These are phyloP conservation scores for Burhinus oedicnemus DNA, from an alignment of 2,113 vertebrate genomes.

Conservation along the genomic window DNA sequence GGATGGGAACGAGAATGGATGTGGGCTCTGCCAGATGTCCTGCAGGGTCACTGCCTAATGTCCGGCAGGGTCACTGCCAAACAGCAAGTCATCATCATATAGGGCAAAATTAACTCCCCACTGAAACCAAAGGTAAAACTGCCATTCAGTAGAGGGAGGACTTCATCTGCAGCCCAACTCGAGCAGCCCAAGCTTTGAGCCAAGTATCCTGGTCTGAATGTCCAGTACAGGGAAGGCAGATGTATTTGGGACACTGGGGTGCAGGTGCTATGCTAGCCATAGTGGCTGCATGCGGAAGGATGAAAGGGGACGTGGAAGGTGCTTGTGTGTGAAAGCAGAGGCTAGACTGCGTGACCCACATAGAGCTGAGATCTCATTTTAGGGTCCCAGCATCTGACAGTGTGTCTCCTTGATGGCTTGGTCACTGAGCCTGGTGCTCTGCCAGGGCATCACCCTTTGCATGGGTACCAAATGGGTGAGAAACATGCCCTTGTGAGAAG, in stretches of 20 bases:
- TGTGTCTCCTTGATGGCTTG: not conserved
- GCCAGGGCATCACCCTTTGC: not conserved
- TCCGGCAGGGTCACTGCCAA: not conserved
- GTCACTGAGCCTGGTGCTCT: not conserved
- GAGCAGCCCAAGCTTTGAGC: not conserved
- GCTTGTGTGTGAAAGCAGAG: not conserved
- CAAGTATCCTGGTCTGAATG: not conserved
- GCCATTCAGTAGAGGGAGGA: not conserved
- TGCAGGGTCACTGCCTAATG: not conserved
- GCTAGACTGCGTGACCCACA: not conserved
- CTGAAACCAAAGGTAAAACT: not conserved
- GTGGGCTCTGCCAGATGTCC: not conserved
- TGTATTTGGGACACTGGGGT: not conserved
- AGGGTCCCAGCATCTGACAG: not conserved
- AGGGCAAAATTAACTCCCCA: not conserved
- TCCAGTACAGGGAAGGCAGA: not conserved
- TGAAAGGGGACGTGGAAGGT: not conserved
- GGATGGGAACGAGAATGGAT: not conserved
- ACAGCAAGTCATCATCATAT: not conserved
- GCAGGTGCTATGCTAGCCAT: not conserved
- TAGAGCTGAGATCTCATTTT: not conserved
- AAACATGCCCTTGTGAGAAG: not conserved
- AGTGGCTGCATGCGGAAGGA: not conserved
- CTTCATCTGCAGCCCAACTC: not conserved
- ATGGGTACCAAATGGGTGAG: not conserved